Conservation (phyloP, 2,797 vertebrate genomes). For the Poecilia gillii region DNA sequence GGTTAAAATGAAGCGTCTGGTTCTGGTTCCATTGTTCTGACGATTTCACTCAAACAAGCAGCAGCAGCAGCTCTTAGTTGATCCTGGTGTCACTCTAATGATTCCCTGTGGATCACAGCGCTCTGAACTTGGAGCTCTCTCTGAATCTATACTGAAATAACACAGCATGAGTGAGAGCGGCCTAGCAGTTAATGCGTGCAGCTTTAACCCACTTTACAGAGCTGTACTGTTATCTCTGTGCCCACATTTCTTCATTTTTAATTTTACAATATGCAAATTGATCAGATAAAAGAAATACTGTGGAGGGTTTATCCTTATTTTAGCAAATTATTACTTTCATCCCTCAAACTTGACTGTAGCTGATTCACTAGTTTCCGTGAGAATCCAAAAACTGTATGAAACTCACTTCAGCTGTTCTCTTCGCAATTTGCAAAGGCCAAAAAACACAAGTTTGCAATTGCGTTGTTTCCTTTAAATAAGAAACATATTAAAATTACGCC, state of each 20-base stretch:
- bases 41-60: conserved; percentile 8
- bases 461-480: no score
- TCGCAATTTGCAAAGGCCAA: background rate
- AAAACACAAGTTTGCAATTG: no score
- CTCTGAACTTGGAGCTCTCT: background rate
- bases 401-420: background rate
- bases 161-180: background rate
- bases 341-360: background rate
- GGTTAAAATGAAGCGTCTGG: conserved; percentile 8
- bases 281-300: background rate
- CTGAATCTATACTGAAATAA: background rate
- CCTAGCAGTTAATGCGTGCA: background rate
- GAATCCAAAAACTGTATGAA: background rate
- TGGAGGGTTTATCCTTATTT: background rate
- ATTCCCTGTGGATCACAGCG: background rate
- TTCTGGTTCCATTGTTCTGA: conserved; percentile 38
- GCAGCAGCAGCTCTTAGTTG: background rate
- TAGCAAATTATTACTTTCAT: background rate
- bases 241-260: background rate
- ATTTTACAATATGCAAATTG: background rate
- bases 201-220: background rate
- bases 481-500: no score
- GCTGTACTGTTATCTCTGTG: background rate
- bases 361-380: background rate
- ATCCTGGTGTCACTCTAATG: background rate